These are phyloP conservation scores for Cuniculus paca DNA, from an alignment of 2,797 vertebrate genomes.

Conservation along the genomic window DNA sequence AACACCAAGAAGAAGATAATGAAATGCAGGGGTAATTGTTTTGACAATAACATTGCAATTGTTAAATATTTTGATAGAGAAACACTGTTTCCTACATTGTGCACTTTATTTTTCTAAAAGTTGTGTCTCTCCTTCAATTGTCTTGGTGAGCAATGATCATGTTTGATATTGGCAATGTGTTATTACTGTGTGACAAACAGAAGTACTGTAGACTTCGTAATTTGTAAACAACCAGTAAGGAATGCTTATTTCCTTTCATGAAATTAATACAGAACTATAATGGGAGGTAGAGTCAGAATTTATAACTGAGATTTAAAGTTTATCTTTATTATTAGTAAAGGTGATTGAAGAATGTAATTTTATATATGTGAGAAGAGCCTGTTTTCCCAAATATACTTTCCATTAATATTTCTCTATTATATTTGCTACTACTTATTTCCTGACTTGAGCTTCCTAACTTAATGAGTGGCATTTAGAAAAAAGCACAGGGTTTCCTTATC, in stretches of 20 bases:
- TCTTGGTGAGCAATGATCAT: constrained; percentile 26
- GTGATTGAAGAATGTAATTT: not conserved
- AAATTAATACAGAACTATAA: constrained; percentile 42
- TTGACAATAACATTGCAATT: constrained; percentile 68
- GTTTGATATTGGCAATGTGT: not conserved
- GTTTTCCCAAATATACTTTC: not conserved
- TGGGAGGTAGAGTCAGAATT: not conserved
- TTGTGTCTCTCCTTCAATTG: constrained; percentile 15
- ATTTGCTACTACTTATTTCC: not conserved
- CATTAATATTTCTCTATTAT: not conserved
- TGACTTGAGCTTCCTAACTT: not conserved
- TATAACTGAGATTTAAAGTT: not conserved
- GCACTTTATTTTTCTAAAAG: constrained; percentile 42
- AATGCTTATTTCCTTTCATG: not conserved
- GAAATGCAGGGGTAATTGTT: constrained; percentile 58
- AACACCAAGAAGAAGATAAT: constrained; percentile 69
- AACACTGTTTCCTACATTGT: constrained; percentile 25
- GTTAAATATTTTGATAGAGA: constrained; percentile 47
- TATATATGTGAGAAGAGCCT: not conserved
- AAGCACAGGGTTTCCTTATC: not conserved
- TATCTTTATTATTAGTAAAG: not conserved
- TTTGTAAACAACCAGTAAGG: constrained; percentile 48
- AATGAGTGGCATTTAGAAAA: not conserved
- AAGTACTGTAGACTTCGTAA: not conserved
- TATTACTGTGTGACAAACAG: not conserved